Evolutionary conservation across 2,888 invertebrate species (phyloP).

Genomic region (Caenorhabditis macrosperma): DNA sequence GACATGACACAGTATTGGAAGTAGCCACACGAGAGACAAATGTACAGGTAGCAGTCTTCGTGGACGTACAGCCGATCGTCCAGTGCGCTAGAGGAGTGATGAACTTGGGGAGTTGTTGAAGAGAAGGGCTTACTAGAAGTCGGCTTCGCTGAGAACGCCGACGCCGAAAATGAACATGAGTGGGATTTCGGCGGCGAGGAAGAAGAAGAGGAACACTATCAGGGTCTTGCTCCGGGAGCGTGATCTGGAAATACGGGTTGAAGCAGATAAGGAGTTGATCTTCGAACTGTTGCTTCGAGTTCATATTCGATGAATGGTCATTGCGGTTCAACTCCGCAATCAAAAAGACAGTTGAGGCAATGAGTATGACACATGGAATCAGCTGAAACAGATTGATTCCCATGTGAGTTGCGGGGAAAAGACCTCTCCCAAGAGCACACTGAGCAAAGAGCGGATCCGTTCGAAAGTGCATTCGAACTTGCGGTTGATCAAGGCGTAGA

Average conservation of each 20-base stretch:
- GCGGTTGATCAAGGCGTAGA: neutral
- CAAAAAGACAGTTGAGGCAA: conserved; percentile 10
- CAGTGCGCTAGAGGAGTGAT: neutral
- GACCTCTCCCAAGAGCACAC: conserved; percentile 4
- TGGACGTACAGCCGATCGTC: conserved; percentile 7
- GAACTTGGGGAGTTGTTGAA: neutral
- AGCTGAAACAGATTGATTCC: too few species aligned
- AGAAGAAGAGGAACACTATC: neutral
- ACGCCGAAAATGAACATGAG: conserved; percentile 7
- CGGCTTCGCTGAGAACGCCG: conserved; percentile 9
- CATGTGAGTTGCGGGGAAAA: too few species aligned
- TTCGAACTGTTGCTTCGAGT: neutral
- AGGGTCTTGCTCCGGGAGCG: neutral
- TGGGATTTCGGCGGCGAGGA: conserved; percentile 7
- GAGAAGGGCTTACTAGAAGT: conserved; percentile 8
- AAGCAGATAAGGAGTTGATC: too few species aligned
- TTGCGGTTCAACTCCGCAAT: neutral
- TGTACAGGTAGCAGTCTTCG: conserved; percentile 10
- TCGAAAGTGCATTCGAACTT: conserved; percentile 22
- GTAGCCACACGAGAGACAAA: neutral
- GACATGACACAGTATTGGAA: conserved; percentile 16
- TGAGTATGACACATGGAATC: neutral
- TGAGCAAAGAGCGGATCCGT: neutral
- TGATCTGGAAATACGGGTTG: neutral
- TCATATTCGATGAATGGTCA: neutral